These are phyloP conservation scores for Rhinolophus ferrumequinum DNA, from an alignment of 2,113 vertebrate species.

Conservation along the genomic window DNA sequence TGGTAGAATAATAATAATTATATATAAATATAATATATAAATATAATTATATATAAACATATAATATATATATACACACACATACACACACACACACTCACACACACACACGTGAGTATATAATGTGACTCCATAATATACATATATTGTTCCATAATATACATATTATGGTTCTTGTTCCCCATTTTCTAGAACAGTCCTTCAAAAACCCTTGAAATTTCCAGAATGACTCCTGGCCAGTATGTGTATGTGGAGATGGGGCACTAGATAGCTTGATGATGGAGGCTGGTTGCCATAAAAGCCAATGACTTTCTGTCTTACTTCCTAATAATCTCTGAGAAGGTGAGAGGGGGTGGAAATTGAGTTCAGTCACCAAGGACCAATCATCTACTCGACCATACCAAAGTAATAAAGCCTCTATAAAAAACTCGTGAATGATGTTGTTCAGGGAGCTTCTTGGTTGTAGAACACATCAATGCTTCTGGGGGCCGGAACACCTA, in stretches of 20 bases:
- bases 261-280: not conserved
- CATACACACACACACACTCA: too few relatives aligned
- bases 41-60: too few relatives aligned
- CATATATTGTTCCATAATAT: too few relatives aligned
- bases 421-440: not conserved
- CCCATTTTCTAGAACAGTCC: not conserved
- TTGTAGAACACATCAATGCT: rapidly evolving
- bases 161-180: not conserved
- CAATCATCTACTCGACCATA: not conserved
- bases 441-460: not conserved
- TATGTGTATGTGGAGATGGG: too few relatives aligned
- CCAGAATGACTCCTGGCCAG: not conserved
- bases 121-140: too few relatives aligned
- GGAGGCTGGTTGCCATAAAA: not conserved
- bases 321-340: not conserved
- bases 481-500: rapidly evolving
- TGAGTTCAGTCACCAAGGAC: not conserved
- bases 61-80: too few relatives aligned
- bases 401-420: not conserved
- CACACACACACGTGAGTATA: too few relatives aligned
- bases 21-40: too few relatives aligned
- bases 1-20: not conserved
- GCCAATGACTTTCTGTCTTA: not conserved
- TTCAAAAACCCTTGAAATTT: not conserved
- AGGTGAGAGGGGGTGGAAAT: not conserved